phyloP scores from a whole-genome alignment of 2,888 invertebrate species.

The Ophion costatus region DNA sequence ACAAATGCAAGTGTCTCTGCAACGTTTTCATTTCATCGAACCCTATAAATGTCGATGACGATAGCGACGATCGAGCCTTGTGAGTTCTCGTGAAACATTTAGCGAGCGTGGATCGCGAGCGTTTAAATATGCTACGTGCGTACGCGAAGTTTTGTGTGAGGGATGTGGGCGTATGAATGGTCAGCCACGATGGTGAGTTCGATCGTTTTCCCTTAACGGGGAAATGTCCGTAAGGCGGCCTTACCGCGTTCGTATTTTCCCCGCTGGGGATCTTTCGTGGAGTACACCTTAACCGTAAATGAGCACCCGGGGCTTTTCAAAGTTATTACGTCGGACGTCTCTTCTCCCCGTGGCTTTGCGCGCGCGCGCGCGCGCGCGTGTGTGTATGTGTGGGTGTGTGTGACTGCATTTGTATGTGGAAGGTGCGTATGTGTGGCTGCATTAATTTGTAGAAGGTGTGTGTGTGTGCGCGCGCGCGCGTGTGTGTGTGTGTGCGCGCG shows the following conservation, averaged over 20 bases:
- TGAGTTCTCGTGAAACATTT: not conserved
- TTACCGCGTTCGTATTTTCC: constrained; percentile 31
- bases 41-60: not conserved
- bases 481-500: not conserved
- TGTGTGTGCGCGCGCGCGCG: no score
- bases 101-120: not conserved
- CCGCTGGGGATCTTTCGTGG: constrained; percentile 31
- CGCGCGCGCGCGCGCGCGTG: not conserved
- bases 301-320: constrained; percentile 65
- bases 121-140: constrained; percentile 11
- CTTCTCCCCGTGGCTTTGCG: constrained; percentile 15
- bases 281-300: constrained; percentile 63
- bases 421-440: not conserved
- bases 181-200: not conserved
- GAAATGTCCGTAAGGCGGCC: constrained; percentile 29
- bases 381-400: not conserved
- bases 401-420: not conserved
- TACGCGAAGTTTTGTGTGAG: not conserved
- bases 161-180: not conserved
- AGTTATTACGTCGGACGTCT: constrained; percentile 65
- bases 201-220: constrained; percentile 36
- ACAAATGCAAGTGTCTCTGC: no score
- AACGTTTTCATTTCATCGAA: no score
- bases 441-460: not conserved
- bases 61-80: not conserved